Conservation (phyloP, 2,113 vertebrate species). For the Cavia porcellus region DNA sequence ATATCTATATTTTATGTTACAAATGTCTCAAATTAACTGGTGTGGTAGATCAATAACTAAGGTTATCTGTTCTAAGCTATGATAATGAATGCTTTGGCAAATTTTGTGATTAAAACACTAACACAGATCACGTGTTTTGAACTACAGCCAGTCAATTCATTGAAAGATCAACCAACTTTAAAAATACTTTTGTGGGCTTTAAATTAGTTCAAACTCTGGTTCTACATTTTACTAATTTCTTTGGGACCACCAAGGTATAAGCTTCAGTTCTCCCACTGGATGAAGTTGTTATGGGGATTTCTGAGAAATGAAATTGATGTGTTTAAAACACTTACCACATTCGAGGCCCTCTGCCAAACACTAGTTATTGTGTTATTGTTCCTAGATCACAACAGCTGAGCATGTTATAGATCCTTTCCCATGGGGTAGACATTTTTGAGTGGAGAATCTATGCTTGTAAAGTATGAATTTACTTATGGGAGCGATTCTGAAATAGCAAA, state of each 20-base stretch:
- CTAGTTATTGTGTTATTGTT: background rate
- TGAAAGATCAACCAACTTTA: constrained; percentile 40
- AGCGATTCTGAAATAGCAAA: background rate
- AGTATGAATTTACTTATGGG: background rate
- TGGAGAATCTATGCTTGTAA: background rate
- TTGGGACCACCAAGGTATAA: background rate
- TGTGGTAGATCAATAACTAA: background rate
- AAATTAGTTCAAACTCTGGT: constrained; percentile 41
- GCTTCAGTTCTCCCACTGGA: background rate
- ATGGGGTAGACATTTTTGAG: background rate
- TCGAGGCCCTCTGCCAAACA: background rate
- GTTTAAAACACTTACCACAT: background rate
- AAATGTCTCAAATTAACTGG: background rate
- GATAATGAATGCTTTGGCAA: constrained; percentile 25
- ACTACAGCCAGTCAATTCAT: background rate
- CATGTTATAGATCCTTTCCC: background rate
- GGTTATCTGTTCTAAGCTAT: constrained; percentile 45
- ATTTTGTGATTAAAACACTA: constrained; percentile 28
- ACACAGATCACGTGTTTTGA: background rate
- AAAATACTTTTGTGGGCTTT: background rate
- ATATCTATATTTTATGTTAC: constrained; percentile 20
- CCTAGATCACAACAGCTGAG: background rate
- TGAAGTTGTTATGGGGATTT: background rate
- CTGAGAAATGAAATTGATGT: background rate
- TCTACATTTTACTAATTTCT: background rate